Evolutionary conservation across 2,888 invertebrate genomes (phyloP).

Genomic region (Diarsia mendica): DNA sequence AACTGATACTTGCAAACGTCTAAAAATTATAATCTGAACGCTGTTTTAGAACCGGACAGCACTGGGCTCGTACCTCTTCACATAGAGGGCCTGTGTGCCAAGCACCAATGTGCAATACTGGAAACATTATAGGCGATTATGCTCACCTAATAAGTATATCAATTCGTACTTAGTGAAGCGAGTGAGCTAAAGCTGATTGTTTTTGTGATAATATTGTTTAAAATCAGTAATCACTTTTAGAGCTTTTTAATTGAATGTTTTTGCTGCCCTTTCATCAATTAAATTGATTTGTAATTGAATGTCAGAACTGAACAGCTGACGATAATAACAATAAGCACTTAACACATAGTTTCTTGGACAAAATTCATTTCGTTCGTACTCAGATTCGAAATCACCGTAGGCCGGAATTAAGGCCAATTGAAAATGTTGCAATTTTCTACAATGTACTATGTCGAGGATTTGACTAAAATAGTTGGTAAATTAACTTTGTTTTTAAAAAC

Average conservation of each 20-base stretch:
- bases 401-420: not conserved
- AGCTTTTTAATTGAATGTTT: not conserved
- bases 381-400: not conserved
- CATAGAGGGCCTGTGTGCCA: not conserved
- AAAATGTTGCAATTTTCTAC: not conserved
- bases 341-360: not conserved
- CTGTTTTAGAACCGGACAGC: not conserved
- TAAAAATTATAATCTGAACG: not conserved
- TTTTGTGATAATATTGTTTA: not conserved
- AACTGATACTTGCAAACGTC: not conserved
- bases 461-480: not conserved
- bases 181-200: not conserved
- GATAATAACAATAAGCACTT: not conserved
- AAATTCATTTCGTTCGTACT: too few relatives aligned
- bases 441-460: not conserved
- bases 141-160: not conserved
- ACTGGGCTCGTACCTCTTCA: not conserved
- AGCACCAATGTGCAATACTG: not conserved
- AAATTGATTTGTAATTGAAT: not conserved
- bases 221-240: not conserved
- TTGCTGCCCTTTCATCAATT: not conserved
- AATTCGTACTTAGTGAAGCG: not conserved
- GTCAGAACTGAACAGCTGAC: not conserved
- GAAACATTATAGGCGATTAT: not conserved
- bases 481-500: not conserved